A percentile compares a stretch with the other conserved stretches of the same genome.
Conservation (phyloP, 2,797 vertebrate genomes). For the Mastacembelus armatus region DNA sequence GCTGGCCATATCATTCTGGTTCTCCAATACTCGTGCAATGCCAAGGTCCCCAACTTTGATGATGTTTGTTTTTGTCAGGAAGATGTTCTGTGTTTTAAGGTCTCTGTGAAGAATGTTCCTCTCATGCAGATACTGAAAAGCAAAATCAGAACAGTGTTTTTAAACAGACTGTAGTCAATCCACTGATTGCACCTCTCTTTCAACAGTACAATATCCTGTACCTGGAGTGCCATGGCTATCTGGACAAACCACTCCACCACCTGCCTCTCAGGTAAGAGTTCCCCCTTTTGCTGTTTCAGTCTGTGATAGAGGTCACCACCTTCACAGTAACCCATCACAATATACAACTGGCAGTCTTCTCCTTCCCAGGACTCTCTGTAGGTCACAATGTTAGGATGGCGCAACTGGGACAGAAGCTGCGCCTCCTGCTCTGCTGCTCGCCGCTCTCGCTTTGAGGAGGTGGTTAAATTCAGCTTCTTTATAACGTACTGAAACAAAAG, state of each 20-base stretch:
- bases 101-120: conserved; percentile 95
- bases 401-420: conserved; percentile 91
- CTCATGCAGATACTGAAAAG: conserved; percentile 93
- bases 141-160: conserved; percentile 21
- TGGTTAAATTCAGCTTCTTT: conserved; percentile 94
- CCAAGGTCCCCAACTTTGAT: conserved; percentile 99
- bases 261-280: conserved; percentile 91
- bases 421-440: conserved; percentile 95
- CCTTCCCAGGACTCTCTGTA: conserved; percentile 98
- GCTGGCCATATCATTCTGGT: conserved; percentile 96
- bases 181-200: too few relatives aligned
- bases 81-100: conserved; percentile 99
- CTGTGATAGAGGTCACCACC: conserved; percentile 97
- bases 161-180: neutral
- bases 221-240: conserved; percentile 99
- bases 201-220: conserved; percentile 52
- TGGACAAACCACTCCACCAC: conserved; percentile 99
- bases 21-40: conserved; percentile 95
- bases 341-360: conserved; percentile 91
- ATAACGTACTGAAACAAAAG: conserved; percentile 89
- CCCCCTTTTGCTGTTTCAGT: conserved; percentile 94
- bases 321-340: conserved; percentile 98
- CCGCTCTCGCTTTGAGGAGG: conserved; percentile 89
- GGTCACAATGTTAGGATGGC: conserved; percentile 97
- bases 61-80: conserved; percentile 94